Base-by-base conservation (phyloP, 2,113 vertebrate species). In the rabbit (Oryctolagus cuniculus) region DNA sequence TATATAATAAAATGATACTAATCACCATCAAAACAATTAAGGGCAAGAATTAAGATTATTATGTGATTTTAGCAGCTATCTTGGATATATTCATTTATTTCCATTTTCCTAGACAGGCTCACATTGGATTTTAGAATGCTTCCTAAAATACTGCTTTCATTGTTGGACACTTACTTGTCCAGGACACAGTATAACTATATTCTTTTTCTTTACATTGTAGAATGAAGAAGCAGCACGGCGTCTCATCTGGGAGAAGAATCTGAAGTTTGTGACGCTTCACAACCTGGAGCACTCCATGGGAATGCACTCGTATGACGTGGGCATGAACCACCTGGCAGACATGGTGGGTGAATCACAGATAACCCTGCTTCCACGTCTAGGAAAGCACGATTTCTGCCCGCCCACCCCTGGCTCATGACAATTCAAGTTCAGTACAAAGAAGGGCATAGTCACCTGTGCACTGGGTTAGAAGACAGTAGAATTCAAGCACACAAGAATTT, bases 281-380 rank as follows among this genome's bases (percentile, higher is more conserved):
- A 99, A 99, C 49, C 98, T 98, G 92, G 99, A 99, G 89, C 96
- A 98, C 29, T 98, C 98, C 0, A 96, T 98, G 93, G 99, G 99
- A 29, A 98, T 98, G 22, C 98, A 98, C 88, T 98, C 98, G 61
- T 99, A 98, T 84, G 96, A 98, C 2, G 84, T 99, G 92, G 98
- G 97, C 16, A 98, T 99, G 97, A 99, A 99, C 98, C 98, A 99
- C 93, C 96, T 99, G 79, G 98, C 96, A 25, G 99, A 99, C 95
- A 99, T 99, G 99, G 99, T 99, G 96, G 85, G 98, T 89, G 38
- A 67, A 92, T 31, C 55, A 31, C 31, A 70, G 61, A 49, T 22
- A 90, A 81, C 15, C 64, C 92, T 63, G 7, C 9, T 58, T 64
- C 88, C 12, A 21, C 15, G 8, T 36, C 27, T 84, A 15, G 12